A percentile compares a stretch with the other conserved stretches of the same genome.
Evolutionary conservation across 2,888 invertebrate species (phyloP).

Genomic region (Mimachlamys varia): DNA sequence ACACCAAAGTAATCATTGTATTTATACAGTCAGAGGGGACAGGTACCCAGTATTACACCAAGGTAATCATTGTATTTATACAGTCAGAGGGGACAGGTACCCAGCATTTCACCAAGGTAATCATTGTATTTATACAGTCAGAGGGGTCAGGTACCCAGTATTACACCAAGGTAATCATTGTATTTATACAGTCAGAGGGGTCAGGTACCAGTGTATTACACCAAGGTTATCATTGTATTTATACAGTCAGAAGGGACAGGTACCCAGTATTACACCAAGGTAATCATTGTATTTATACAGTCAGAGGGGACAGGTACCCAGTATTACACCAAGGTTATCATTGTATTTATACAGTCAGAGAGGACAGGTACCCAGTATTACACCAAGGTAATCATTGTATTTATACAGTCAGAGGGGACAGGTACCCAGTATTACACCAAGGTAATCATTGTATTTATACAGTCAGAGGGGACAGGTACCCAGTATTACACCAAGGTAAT

Average conservation of each 20-base stretch:
- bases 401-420: not conserved
- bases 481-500: constrained; percentile 7
- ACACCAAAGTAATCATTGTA: not conserved
- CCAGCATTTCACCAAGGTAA: constrained; percentile 1
- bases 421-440: not conserved
- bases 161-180: not conserved
- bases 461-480: constrained; percentile 9
- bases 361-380: not conserved
- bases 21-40: not conserved
- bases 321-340: constrained; percentile 7
- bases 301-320: constrained; percentile 20
- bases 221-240: not conserved
- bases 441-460: not conserved
- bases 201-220: not conserved
- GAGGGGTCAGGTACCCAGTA: not conserved
- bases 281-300: no score
- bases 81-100: not conserved
- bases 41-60: constrained; percentile 4
- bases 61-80: not conserved
- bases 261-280: constrained; percentile 18
- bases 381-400: not conserved
- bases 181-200: not conserved
- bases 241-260: constrained; percentile 17
- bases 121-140: not conserved
- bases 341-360: not conserved